Evolutionary conservation across 2,797 vertebrate genomes (phyloP), one percentile per base, ranked within the genome.

Genomic region (Enteromius viviparus): DNA sequence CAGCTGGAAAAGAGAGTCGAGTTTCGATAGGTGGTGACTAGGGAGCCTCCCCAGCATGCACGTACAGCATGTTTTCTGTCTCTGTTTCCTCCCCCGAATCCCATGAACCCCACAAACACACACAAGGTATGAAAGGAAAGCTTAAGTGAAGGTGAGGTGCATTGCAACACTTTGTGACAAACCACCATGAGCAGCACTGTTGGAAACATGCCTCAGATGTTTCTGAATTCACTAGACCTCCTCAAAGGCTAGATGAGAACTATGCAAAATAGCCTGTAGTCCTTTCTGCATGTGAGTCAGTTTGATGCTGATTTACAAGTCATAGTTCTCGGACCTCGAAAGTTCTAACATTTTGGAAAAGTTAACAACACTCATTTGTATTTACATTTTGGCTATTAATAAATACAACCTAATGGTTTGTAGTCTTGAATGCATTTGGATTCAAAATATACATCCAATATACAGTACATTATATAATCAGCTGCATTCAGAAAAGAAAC

Each of bases 11-110:
- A 65, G 80, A 37, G 64, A 75, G 80, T 82, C 12, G 0, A 37
- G 80, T 82, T 82, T 68, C 71, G 7, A 51, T 82, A 66, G 72
- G 34, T 76, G 32, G 10, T 75, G 70, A 66, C 40, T 21, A 81
- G 45, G 51, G 53, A 58, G 51, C 45, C 45, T 65, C 42, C 29
- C 58, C 15, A 64, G 21, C 80, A 74, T 74, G 42, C 42, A 65
- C 14, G 55, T 64, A 65, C 55, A 64, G 4, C 53, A 71, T 1
- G 37, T 23, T 11, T 26, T 51, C 80, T 40, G 29, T 65, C 69
- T 81, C 49, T 4, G 9, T 68, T 26, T 40, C 26, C 19, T 49
- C 58, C 26, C 14, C 42, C 21, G 6, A 14, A 32, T 40, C 60
- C 14, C 32, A 51, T 81, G 19, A 64, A 40, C 58, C 14, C 26